Conservation (phyloP, 1,140 invertebrate genomes). For the Achroia grisella region DNA sequence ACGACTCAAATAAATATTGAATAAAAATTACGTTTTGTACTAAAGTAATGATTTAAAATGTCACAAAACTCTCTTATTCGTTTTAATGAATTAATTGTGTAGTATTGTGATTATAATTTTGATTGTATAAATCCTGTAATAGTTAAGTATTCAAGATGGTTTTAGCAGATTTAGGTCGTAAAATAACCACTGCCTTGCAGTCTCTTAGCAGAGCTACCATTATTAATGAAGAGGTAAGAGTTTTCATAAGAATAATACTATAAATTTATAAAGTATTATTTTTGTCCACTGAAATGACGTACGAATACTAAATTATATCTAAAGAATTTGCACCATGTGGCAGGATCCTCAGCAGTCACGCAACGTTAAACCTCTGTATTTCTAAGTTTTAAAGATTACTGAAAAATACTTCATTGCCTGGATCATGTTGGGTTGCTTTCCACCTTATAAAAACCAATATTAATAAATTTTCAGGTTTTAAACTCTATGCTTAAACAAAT, state of each 20-base stretch:
- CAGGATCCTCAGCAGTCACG: too few relatives aligned
- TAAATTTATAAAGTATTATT: too few relatives aligned
- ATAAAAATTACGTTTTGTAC: too few relatives aligned
- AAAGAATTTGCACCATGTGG: too few relatives aligned
- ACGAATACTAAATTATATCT: too few relatives aligned
- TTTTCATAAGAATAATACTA: neutral
- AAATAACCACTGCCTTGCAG: constrained; percentile 98
- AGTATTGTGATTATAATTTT: neutral
- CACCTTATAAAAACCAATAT: too few relatives aligned
- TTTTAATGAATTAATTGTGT: neutral
- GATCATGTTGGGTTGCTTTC: too few relatives aligned
- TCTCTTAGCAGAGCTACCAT: constrained; percentile 98
- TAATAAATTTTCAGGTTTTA: constrained; percentile 88
- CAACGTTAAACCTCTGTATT: too few relatives aligned
- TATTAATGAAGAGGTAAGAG: constrained; percentile 96
- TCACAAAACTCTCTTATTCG: constrained; percentile 6
- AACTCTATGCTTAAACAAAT: constrained; percentile 99
- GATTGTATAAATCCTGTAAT: neutral
- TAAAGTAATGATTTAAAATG: constrained; percentile 9
- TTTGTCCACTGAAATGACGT: too few relatives aligned
- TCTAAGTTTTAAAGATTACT: too few relatives aligned
- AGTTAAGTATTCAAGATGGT: constrained; percentile 84
- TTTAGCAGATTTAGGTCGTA: constrained; percentile 99
- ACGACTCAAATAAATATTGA: too few relatives aligned
- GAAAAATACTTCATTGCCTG: too few relatives aligned